Base-by-base conservation (phyloP, 1,140 invertebrate genomes). In the Aethina tumida region DNA sequence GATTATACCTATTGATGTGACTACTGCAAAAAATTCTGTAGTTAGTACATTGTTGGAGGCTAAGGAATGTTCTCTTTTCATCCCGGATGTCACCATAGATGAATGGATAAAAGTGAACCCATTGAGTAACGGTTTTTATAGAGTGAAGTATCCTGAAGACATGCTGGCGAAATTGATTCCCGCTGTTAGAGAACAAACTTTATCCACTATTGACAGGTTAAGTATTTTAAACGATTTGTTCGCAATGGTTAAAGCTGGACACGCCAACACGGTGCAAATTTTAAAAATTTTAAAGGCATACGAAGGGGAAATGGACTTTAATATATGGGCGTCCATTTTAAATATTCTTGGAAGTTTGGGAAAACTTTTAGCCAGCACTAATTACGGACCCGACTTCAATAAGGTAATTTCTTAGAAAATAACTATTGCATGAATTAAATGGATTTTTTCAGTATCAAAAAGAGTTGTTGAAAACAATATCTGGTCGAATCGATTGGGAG, bases 211-310 rank as follows among this genome's bases (percentile, higher is more conserved):
- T 3, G 94, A 98, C 62, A 77, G 50, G 25, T 73, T 97, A 16
- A 86, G 88, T 4, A 60, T 98, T 4, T 69, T 95, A 16, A 88
- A 93, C 64, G 95, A 98, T 62, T 71, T 96, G 20, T 96, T 92
- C 63, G 89, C 91, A 18, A 71, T 95, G 64, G 82, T 91, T 1
- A 80, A 91, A 65, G 82, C 87, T n/a, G 90, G 91, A 4, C 74
- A 85, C 43, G 71, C 74, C 1, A 75, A 77, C 17, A 87, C 87
- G 8, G 77, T 79, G 0, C 82, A 92, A 51, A 79, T 85, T 12
- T 53, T 84, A 16, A 60, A 64, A 19, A 51, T 72, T 0, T 55
- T 70, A 36, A 69, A 80, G 45, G 82, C 87, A 0, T 94, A 84
- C 60, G 70, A 73, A 33, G 73, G 84, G 44, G 91, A 97, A 62